These are phyloP conservation scores for Montipora capitata DNA, from an alignment of 92 coral and sea anemone genomes.

Conservation along the genomic window DNA sequence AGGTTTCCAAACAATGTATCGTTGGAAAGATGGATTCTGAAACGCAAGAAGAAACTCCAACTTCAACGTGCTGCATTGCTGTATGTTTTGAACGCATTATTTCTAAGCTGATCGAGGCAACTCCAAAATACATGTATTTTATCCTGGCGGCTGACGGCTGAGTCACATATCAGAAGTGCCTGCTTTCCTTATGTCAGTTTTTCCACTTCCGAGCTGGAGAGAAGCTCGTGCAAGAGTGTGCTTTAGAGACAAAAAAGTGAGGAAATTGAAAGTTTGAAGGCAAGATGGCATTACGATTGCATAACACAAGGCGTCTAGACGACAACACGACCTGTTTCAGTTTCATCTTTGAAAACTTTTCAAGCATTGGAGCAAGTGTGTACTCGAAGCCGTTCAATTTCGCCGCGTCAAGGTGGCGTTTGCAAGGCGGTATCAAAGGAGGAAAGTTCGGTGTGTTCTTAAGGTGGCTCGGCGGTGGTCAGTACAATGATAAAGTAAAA, in stretches of 20 bases:
- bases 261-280: not conserved
- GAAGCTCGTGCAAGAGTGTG: too few species aligned
- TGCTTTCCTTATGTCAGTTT: too few species aligned
- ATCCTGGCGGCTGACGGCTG: constrained; percentile 49
- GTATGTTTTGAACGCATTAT: constrained; percentile 27
- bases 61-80: constrained; percentile 33
- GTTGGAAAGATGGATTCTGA: constrained; percentile 13
- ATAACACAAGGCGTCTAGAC: constrained; percentile 83
- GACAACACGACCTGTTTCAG: constrained; percentile 80
- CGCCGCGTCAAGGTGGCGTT: constrained; percentile 93
- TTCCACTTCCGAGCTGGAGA: too few species aligned
- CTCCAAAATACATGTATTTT: constrained; percentile 56
- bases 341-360: constrained; percentile 91
- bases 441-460: constrained; percentile 90
- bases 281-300: constrained; percentile 93
- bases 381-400: constrained; percentile 93
- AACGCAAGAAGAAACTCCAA: constrained; percentile 8
- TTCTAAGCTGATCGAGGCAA: constrained; percentile 38
- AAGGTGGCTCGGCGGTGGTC: constrained; percentile 96
- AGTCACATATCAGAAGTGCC: not conserved
- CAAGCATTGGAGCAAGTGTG: constrained; percentile 76
- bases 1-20: not conserved
- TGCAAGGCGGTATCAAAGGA: constrained; percentile 93
- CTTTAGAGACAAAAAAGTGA: too few species aligned
- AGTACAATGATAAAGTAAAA: constrained; percentile 78